Conservation (phyloP, 2,797 vertebrate genomes). For the Macropodus opercularis region DNA sequence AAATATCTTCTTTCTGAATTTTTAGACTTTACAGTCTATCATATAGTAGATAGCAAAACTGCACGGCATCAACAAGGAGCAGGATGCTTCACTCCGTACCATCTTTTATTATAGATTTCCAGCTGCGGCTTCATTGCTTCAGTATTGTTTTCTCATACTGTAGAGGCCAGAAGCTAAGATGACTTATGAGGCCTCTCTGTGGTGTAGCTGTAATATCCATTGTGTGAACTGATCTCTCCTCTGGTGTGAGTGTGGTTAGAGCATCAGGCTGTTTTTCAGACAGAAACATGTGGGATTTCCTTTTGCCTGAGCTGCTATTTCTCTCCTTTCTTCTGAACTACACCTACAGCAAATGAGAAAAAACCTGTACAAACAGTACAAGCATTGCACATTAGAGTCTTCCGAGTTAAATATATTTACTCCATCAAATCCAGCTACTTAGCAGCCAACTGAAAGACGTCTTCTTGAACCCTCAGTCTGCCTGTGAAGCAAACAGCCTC, state of each 20-base stretch:
- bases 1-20: slow-evolving; percentile 27
- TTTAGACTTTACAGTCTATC: too few relatives aligned
- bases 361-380: slow-evolving; percentile 35
- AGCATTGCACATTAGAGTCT: slow-evolving; percentile 7
- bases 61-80: too few relatives aligned
- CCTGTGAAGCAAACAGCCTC: slow-evolving; percentile 41
- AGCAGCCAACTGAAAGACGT: slow-evolving; percentile 50
- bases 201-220: slow-evolving; percentile 55
- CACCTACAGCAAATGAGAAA: slow-evolving; percentile 33
- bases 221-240: slow-evolving; percentile 44
- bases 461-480: slow-evolving; percentile 37
- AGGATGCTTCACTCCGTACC: slow-evolving; percentile 31
- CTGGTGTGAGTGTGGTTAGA: slow-evolving; percentile 54
- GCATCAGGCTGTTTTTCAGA: slow-evolving; percentile 72
- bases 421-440: background rate
- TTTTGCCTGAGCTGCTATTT: slow-evolving; percentile 48
- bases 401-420: background rate
- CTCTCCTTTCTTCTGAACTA: slow-evolving; percentile 24
- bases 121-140: slow-evolving; percentile 48
- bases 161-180: slow-evolving; percentile 70
- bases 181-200: slow-evolving; percentile 57
- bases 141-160: slow-evolving; percentile 59
- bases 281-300: slow-evolving; percentile 77
- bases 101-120: slow-evolving; percentile 35
- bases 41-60: too few relatives aligned